Evolutionary conservation across 2,888 invertebrate genomes (phyloP).

Genomic region (Stratiomys singularior): DNA sequence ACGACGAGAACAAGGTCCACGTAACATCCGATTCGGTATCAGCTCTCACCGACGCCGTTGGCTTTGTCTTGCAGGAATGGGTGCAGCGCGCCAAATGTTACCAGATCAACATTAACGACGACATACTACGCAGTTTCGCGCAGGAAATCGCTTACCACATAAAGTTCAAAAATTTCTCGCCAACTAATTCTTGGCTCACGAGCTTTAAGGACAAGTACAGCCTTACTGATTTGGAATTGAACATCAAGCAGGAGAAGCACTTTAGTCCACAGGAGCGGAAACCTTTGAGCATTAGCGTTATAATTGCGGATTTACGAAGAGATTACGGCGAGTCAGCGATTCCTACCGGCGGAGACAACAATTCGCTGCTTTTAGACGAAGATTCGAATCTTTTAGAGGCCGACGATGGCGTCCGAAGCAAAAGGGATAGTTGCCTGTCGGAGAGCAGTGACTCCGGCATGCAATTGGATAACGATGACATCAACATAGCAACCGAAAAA

Average conservation of each 20-base stretch:
- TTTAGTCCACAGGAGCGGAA: neutral
- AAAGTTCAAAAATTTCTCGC: neutral
- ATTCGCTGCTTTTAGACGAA: neutral
- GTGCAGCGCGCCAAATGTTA: conserved; percentile 5
- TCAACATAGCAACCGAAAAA: neutral
- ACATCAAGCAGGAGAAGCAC: neutral
- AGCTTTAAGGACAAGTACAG: conserved; percentile 23
- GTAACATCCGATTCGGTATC: neutral
- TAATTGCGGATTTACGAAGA: conserved; percentile 16
- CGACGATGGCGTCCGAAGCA: too few species aligned
- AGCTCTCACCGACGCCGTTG: neutral
- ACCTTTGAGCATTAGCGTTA: conserved; percentile 9
- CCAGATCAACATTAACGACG: conserved; percentile 19
- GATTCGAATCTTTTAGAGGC: neutral
- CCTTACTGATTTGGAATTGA: neutral
- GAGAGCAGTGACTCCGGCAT: conserved; percentile 8
- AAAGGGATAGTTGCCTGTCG: neutral
- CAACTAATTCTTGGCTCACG: neutral
- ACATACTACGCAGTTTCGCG: conserved; percentile 12
- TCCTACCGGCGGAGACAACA: neutral
- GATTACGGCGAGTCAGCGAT: neutral
- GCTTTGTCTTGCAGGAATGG: conserved; percentile 25
- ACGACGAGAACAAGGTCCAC: neutral
- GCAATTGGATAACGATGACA: conserved; percentile 5
- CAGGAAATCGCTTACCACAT: conserved; percentile 18